Evolutionary conservation across 2,797 vertebrate genomes (phyloP), one percentile per base, ranked within the genome.

Genomic region (Enteromius fasciolatus): DNA sequence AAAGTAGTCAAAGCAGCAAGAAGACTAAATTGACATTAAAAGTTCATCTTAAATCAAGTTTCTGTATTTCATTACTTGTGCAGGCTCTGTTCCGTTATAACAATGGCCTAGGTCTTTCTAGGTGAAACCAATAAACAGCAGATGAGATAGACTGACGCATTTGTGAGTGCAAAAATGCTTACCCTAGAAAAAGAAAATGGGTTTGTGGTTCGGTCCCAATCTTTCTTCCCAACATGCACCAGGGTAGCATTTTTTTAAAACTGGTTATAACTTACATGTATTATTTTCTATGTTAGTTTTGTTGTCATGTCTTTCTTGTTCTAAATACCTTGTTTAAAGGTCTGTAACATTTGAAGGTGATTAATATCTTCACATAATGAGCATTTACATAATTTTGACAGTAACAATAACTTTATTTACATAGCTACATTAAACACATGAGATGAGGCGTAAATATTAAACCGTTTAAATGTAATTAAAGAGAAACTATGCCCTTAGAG

Each of bases 131-230:
- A 17, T 6, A 39, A 36, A 25, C 12, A 25, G 12, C 33, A 75
- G 33, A 23, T 59, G 33, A 75, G 20, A 39, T 39, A 14, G 20
- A 75, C 14, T 39, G 31, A 39, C 12, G 3, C 50, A 57, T 75
- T 57, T 39, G 18, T 23, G 72, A 74, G 48, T 57, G 36, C 20
- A 74, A 39, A 75, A 75, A 1, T 8, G 70, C 70, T 54, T 74
- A 75, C 50, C 4, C 50, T 54, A 63, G 18, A 54, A 54, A 54
- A 74, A 33, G 31, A 57, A 68, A 41, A 44, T 5, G 3, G 14
- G 73, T 59, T 75, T 39, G 33, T 25, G 73, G 31, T 17, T 39
- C 12, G 20, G 1, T n/a, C 14, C 3, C 25, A 31, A 31, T 31
- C 14, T 31, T 14, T 63, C 28, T 63, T 25, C 48, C 70, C 28